Conservation (phyloP, 2,113 vertebrate genomes). For the Ctenomys sociabilis region DNA sequence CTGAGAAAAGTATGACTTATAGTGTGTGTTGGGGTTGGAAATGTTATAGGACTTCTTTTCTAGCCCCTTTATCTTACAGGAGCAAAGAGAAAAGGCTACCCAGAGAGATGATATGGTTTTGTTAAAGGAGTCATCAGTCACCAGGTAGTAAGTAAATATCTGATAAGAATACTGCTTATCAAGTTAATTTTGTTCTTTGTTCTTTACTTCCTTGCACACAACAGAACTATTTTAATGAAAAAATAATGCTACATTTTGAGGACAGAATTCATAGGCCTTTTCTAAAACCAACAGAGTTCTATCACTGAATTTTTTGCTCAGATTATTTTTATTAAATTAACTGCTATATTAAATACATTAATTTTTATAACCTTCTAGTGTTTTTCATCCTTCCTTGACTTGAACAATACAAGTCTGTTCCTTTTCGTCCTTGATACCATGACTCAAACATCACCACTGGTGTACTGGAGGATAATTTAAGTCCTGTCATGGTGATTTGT, state of each 20-base stretch:
- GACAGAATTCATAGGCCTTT: background rate
- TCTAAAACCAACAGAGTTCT: background rate
- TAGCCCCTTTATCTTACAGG: background rate
- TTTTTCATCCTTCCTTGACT: background rate
- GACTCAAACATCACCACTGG: background rate
- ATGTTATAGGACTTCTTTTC: background rate
- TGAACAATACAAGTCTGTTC: background rate
- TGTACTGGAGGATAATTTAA: background rate
- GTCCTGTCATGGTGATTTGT: background rate
- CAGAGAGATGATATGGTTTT: background rate
- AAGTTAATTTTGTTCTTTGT: background rate
- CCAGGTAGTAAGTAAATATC: background rate
- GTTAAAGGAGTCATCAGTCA: background rate
- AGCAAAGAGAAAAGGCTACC: background rate
- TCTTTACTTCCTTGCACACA: background rate
- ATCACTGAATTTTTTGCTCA: background rate
- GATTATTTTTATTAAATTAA: constrained; percentile 3
- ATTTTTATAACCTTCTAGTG: background rate
- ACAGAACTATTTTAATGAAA: background rate
- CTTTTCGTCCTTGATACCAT: background rate
- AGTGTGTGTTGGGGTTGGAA: background rate
- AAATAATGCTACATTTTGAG: background rate
- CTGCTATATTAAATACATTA: background rate
- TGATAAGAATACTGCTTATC: background rate
- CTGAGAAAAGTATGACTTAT: background rate